A percentile compares a stretch with the other conserved stretches of the same genome.
phyloP scores from a whole-genome alignment of 2,797 vertebrate genomes.

The Aulostomus chinensis region DNA sequence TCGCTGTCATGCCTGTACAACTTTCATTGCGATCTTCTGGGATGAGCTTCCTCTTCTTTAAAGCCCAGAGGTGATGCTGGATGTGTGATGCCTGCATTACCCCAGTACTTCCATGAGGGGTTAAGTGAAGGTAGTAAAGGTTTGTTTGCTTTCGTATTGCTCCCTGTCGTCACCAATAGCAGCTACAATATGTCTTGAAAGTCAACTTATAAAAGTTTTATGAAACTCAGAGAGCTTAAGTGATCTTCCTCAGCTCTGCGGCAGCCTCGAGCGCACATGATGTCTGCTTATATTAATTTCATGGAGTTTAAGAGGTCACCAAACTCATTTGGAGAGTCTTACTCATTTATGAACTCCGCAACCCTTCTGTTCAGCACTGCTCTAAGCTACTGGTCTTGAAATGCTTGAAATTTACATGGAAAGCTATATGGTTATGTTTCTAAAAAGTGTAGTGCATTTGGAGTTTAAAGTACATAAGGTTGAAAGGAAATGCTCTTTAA shows the following conservation, averaged over 20 bases:
- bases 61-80: conserved; percentile 77
- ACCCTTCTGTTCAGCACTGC: conserved; percentile 77
- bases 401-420: conserved; percentile 79
- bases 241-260: conserved; percentile 86
- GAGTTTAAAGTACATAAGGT: conserved; percentile 58
- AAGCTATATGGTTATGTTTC: conserved; percentile 66
- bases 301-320: conserved; percentile 95
- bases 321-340: conserved; percentile 91
- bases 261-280: conserved; percentile 83
- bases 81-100: conserved; percentile 78
- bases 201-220: conserved; percentile 95
- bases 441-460: conserved; percentile 59
- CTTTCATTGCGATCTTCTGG: no score
- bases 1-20: no score
- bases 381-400: conserved; percentile 78
- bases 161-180: conserved; percentile 87
- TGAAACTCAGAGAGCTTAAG: conserved; percentile 92
- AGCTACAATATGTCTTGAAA: conserved; percentile 88
- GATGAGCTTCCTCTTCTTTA: no score
- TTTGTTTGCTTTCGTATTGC: conserved; percentile 84
- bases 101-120: conserved; percentile 79
- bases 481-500: conserved; percentile 57
- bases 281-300: conserved; percentile 99
- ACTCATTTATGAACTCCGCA: conserved; percentile 92
- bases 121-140: conserved; percentile 83